Conservation (phyloP, 2,888 invertebrate species). For the Tortricodes alternella region DNA sequence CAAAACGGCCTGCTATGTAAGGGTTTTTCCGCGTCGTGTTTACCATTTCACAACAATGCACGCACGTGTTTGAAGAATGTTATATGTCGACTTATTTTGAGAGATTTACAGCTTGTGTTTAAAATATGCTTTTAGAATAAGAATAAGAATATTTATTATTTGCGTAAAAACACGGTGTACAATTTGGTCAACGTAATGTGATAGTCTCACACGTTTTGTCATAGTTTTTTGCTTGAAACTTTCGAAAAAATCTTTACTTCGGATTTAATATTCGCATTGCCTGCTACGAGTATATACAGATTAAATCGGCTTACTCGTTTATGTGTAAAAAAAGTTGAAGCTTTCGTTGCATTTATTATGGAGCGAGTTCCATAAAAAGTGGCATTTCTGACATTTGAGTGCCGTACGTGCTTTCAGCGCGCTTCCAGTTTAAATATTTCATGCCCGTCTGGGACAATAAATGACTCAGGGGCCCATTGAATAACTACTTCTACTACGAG, state of each 20-base stretch:
- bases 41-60: too few relatives aligned
- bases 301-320: not conserved
- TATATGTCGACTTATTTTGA: too few relatives aligned
- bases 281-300: not conserved
- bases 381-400: slow-evolving; percentile 39
- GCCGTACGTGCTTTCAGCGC: slow-evolving; percentile 46
- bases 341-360: slow-evolving; percentile 38
- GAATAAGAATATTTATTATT: too few relatives aligned
- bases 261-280: not conserved
- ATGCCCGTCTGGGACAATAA: slow-evolving; percentile 42
- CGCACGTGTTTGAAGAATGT: too few relatives aligned
- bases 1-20: not conserved
- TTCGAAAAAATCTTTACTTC: not conserved
- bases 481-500: too few relatives aligned
- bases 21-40: too few relatives aligned
- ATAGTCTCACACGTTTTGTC: too few relatives aligned
- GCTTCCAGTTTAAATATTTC: slow-evolving; percentile 52
- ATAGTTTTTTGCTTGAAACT: too few relatives aligned
- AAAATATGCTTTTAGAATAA: too few relatives aligned
- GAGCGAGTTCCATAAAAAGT: slow-evolving; percentile 43
- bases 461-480: slow-evolving; percentile 41
- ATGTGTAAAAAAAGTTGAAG: not conserved
- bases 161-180: too few relatives aligned
- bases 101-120: too few relatives aligned
- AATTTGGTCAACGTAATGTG: too few relatives aligned